phyloP scores from a whole-genome alignment of 1,140 invertebrate genomes.

The Belonocnema kinseyi region DNA sequence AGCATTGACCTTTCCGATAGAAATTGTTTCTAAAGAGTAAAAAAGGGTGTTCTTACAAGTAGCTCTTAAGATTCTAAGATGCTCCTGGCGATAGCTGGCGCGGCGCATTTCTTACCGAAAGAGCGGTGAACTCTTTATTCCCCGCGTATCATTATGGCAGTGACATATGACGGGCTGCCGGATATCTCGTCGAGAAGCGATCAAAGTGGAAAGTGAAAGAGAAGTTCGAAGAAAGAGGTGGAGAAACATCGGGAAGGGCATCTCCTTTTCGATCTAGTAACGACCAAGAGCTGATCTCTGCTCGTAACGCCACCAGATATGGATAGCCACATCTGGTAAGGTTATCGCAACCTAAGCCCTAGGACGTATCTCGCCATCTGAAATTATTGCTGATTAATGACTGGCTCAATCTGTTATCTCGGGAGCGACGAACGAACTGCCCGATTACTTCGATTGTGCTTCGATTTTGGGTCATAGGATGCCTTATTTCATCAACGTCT shows the following conservation, averaged over 20 bases:
- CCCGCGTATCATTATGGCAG: conserved; percentile 1
- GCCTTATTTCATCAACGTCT: neutral
- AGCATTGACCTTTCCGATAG: neutral
- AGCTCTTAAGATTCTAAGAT: conserved; percentile 2
- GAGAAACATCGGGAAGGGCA: conserved; percentile 53
- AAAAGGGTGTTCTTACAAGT: neutral
- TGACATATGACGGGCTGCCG: conserved; percentile 1
- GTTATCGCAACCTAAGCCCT: conserved; percentile 52
- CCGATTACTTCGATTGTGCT: conserved; percentile 46
- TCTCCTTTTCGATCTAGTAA: conserved; percentile 54
- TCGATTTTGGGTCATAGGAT: neutral
- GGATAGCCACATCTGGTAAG: conserved; percentile 41
- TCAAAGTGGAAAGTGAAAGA: conserved; percentile 42
- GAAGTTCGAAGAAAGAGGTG: conserved; percentile 39
- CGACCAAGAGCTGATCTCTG: conserved; percentile 36
- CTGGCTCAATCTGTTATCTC: conserved; percentile 57
- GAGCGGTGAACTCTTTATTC: conserved; percentile 12
- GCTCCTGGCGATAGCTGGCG: neutral
- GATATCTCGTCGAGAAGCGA: neutral
- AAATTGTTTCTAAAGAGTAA: neutral
- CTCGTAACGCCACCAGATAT: conserved; percentile 39
- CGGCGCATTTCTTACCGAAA: neutral
- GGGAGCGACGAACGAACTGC: conserved; percentile 43
- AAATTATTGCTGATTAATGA: conserved; percentile 71
- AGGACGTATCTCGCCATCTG: conserved; percentile 64